Conservation (phyloP, 2,888 invertebrate genomes). For the Leptinotarsa juncta region DNA sequence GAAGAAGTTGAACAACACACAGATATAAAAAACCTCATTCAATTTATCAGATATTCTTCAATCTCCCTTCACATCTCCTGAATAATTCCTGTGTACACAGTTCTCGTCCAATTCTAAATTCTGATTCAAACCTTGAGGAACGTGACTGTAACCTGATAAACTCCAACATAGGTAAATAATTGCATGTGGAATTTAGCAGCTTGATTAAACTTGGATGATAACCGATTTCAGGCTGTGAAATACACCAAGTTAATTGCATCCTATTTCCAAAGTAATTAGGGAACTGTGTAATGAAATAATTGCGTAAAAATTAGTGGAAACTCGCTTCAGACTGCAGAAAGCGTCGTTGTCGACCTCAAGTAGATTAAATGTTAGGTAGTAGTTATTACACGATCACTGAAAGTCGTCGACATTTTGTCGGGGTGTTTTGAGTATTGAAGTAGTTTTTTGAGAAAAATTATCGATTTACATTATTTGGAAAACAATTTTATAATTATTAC, state of each 20-base stretch:
- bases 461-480: too few relatives aligned
- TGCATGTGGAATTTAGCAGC: constrained; percentile 40
- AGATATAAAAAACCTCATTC: too few relatives aligned
- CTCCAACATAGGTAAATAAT: constrained; percentile 35
- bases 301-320: constrained; percentile 24
- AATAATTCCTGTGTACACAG: constrained; percentile 9
- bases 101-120: constrained; percentile 13
- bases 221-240: constrained; percentile 38
- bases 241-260: constrained; percentile 38
- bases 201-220: constrained; percentile 42
- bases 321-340: not conserved
- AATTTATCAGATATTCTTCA: too few relatives aligned
- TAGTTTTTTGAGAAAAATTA: too few relatives aligned
- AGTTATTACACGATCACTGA: not conserved
- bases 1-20: too few relatives aligned
- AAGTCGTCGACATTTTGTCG: not conserved
- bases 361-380: not conserved
- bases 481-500: too few relatives aligned
- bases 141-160: constrained; percentile 44
- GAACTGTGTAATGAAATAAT: constrained; percentile 33
- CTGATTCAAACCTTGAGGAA: constrained; percentile 19
- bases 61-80: not conserved
- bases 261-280: constrained; percentile 39
- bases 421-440: too few relatives aligned
- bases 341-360: constrained; percentile 11